A percentile compares a stretch with the other conserved stretches of the same genome.
phyloP scores from a whole-genome alignment of 1,140 invertebrate species.

The Pentalonia nigronervosa region DNA sequence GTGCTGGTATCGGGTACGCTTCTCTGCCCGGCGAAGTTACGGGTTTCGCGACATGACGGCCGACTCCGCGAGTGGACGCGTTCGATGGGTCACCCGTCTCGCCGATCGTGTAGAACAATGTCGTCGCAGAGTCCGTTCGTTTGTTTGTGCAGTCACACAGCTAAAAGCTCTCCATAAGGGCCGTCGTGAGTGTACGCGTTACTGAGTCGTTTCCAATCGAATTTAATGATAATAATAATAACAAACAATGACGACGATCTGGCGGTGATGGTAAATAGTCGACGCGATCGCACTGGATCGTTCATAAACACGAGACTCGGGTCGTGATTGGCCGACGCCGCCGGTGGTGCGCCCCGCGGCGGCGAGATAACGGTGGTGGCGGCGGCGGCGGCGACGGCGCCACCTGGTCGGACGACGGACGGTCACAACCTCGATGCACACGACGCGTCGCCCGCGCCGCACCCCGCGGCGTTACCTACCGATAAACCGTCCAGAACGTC shows the following conservation, averaged over 20 bases:
- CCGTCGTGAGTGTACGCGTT: not conserved
- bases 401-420: conserved; percentile 22
- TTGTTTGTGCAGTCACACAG: not conserved
- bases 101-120: not conserved
- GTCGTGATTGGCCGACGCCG: not conserved
- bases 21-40: not conserved
- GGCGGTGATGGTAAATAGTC: not conserved
- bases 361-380: not conserved
- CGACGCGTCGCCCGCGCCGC: not conserved
- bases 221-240: not conserved
- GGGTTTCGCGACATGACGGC: not conserved
- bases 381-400: not conserved
- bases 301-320: not conserved
- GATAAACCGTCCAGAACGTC: not conserved
- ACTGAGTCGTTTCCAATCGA: not conserved
- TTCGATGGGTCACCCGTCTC: not conserved
- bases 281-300: not conserved
- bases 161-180: not conserved
- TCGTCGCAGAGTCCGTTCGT: not conserved
- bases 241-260: not conserved
- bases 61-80: not conserved
- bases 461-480: too few relatives aligned
- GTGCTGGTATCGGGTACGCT: not conserved
- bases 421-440: not conserved
- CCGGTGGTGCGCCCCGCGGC: not conserved